A percentile compares a stretch with the other conserved stretches of the same genome.
Conservation (phyloP, 2,888 invertebrate species). For the Phlogophora meticulosa region DNA sequence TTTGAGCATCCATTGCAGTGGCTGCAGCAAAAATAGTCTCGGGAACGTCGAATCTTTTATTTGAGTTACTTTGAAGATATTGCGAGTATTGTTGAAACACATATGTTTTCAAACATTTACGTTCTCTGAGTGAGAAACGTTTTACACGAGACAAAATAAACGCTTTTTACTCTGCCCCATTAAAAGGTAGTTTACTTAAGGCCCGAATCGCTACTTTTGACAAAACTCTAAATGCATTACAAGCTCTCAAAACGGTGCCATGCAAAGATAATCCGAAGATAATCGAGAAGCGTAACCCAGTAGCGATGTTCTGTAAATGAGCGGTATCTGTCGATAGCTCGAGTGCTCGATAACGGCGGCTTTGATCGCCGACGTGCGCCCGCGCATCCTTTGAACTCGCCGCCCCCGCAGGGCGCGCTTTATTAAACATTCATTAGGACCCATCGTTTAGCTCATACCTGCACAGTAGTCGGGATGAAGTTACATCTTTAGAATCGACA, state of each 20-base stretch:
- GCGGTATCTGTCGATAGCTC: conserved; percentile 80
- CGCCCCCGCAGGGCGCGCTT: conserved; percentile 81
- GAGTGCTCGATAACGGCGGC: conserved; percentile 85
- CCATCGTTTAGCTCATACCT: conserved; percentile 73
- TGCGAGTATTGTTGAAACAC: conserved; percentile 34
- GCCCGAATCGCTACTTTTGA: background rate
- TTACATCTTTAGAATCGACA: conserved; percentile 55
- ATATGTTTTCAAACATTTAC: conserved; percentile 11
- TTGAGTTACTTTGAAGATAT: conserved; percentile 38
- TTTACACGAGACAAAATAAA: conserved; percentile 8
- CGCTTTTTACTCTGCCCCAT: conserved; percentile 11
- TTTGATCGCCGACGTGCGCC: conserved; percentile 78
- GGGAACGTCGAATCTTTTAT: conserved; percentile 33
- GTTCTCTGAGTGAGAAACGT: background rate
- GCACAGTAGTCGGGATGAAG: conserved; percentile 66
- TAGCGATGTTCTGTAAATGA: conserved; percentile 80
- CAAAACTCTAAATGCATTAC: conserved; percentile 36
- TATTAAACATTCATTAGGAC: conserved; percentile 85
- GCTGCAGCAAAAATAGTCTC: conserved; percentile 42
- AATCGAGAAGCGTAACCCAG: conserved; percentile 77
- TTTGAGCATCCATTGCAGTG: conserved; percentile 64
- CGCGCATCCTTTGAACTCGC: conserved; percentile 83
- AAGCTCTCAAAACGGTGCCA: conserved; percentile 40
- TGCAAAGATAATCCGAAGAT: conserved; percentile 62
- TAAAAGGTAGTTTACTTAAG: conserved; percentile 29